Conservation (phyloP, 2,888 invertebrate species). For the Dasysyrphus tricinctus region DNA sequence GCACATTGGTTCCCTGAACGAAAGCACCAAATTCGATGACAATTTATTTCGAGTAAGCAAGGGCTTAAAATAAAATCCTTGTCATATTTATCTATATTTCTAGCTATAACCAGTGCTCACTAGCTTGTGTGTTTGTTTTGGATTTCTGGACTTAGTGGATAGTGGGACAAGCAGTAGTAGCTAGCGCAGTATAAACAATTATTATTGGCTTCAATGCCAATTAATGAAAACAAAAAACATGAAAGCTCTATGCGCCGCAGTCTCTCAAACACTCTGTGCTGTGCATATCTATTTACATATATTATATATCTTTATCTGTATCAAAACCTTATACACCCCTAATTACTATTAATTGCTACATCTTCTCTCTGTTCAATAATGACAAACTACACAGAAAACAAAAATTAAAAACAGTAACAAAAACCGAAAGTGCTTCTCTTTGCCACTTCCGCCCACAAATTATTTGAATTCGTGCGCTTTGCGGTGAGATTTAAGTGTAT, state of each 20-base stretch:
- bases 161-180: constrained; percentile 28
- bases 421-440: constrained; percentile 62
- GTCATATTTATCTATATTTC: constrained; percentile 34
- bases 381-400: background rate
- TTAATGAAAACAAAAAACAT: constrained; percentile 63
- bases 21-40: constrained; percentile 21
- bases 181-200: constrained; percentile 41
- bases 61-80: constrained; percentile 43
- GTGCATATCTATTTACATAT: background rate
- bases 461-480: constrained; percentile 41
- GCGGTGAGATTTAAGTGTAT: constrained; percentile 30
- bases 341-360: constrained; percentile 72
- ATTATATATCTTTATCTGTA: constrained; percentile 16
- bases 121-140: constrained; percentile 41
- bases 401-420: constrained; percentile 13
- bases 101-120: constrained; percentile 49
- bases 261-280: constrained; percentile 12
- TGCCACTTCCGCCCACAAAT: constrained; percentile 60
- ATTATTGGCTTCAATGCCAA: constrained; percentile 70
- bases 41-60: constrained; percentile 8
- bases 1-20: background rate
- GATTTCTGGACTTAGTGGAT: constrained; percentile 34
- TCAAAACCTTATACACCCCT: constrained; percentile 52
- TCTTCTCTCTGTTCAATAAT: constrained; percentile 42
- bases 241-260: constrained; percentile 51